Base-by-base conservation (phyloP, 2,888 invertebrate genomes). In the Campoplex nolae region DNA sequence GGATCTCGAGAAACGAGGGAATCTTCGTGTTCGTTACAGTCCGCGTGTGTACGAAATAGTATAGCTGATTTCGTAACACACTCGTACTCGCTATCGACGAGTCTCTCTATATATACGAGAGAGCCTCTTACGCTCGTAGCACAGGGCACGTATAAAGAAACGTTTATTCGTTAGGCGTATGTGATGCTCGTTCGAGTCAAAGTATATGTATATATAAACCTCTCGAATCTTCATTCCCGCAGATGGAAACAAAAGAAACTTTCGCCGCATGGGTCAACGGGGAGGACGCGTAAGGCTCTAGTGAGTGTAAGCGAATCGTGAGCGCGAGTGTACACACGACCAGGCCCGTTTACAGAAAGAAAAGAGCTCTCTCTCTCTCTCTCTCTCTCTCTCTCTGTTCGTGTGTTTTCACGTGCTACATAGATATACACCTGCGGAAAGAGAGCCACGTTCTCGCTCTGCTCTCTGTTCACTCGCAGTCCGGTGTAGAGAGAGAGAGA, bases 221-320 rank as follows among this genome's bases (percentile, higher is more conserved):
- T 28, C 67, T 35, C 90, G 90, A 89, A 92, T 91, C 90, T 90
- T 90, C 90, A 90, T 92, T 92, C 90, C 87, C 87, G 76, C 76
- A 86, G 86, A 86, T 86, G 73, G 90, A 89, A 92, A 93, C 93
- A 92, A 93, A 92, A 92, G 92, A 92, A 79, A 93, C 93, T 93
- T 93, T 93, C 92, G 91, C 92, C 87, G 90, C 90, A 90, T 88
- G 88, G 93, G 91, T 92, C 91, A 92, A 89, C 90, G 84, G 90
- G 84, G 90, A 88, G 85, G 90, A 77, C 89, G 82, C 75, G 80
- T 79, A 23, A 23, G 38, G 71, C 67, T 54, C 70, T n/a, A n/a
- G n/a, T n/a, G n/a, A n/a, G 54, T 67, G 74, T 75, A 78, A 83
- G 62, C 74, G 83, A 84, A 65, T 54, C 67, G 75, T 16, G 62